Conservation (phyloP, 2,113 vertebrate species). For the Macaca nemestrina region DNA sequence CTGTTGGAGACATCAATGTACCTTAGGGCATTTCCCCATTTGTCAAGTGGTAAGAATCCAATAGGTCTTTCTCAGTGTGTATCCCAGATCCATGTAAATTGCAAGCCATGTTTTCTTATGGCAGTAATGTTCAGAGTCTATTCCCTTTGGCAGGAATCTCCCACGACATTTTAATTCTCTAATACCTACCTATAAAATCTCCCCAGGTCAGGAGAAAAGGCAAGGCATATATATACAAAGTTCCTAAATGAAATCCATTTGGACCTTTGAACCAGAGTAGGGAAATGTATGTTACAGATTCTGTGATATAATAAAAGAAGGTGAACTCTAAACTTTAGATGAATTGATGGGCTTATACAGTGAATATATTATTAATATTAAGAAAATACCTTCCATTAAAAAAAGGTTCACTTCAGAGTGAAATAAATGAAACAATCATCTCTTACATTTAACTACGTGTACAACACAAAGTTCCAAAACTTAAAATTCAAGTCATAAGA, state of each 20-base stretch:
- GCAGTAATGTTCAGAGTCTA: not conserved
- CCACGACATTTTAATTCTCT: not conserved
- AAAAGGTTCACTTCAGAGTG: not conserved
- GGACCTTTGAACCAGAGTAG: not conserved
- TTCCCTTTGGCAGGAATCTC: not conserved
- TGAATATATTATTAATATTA: not conserved
- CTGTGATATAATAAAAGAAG: not conserved
- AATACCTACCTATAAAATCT: not conserved
- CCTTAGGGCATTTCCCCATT: not conserved
- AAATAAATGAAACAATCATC: not conserved
- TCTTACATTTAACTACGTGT: not conserved
- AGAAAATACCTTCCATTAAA: not conserved
- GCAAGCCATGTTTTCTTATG: not conserved
- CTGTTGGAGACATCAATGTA: not conserved
- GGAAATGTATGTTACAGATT: not conserved
- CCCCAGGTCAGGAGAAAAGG: not conserved
- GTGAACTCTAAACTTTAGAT: not conserved
- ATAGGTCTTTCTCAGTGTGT: not conserved
- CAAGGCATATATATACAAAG: not conserved
- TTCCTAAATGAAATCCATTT: not conserved
- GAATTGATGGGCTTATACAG: not conserved
- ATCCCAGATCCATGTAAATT: not conserved
- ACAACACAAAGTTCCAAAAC: constrained; percentile 1
- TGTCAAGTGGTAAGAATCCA: not conserved
- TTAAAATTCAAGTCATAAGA: not conserved